Evolutionary conservation across 2,797 vertebrate genomes (phyloP).

Genomic region (Momotus momota): DNA sequence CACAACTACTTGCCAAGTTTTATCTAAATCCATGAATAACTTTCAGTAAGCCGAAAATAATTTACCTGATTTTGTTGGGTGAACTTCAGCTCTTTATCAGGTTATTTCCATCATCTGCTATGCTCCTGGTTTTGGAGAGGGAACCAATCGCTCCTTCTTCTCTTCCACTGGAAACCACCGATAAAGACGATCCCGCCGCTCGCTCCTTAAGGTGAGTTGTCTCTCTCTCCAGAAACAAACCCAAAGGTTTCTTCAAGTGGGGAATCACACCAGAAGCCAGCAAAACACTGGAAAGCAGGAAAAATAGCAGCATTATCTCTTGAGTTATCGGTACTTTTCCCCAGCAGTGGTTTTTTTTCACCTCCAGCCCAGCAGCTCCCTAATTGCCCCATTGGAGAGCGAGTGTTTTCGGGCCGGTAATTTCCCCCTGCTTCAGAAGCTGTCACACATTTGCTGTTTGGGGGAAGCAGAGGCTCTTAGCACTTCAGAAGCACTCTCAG

Average conservation of each 20-base stretch:
- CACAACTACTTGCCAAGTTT: neutral
- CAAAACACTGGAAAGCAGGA: neutral
- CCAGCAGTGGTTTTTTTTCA: fast-evolving
- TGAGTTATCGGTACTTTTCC: neutral
- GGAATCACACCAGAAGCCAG: neutral
- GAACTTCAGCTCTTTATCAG: neutral
- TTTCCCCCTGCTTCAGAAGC: neutral
- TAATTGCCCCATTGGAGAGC: fast-evolving
- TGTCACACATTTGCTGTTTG: fast-evolving
- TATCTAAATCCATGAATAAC: neutral
- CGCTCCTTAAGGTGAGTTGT: neutral
- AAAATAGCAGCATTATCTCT: neutral
- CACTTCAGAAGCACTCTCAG: neutral
- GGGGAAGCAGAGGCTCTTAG: neutral
- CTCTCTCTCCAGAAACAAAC: neutral
- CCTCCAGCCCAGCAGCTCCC: neutral
- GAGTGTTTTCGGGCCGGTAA: neutral
- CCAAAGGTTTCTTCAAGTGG: neutral
- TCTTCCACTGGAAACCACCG: neutral
- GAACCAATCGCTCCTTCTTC: neutral
- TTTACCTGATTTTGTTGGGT: neutral
- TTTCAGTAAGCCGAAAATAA: neutral
- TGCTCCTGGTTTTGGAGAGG: neutral
- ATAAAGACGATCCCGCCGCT: neutral
- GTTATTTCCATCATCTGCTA: neutral